A percentile compares a stretch with the other conserved stretches of the same genome.
Conservation (phyloP, 2,888 invertebrate genomes). For the Mactromeris polynyma region DNA sequence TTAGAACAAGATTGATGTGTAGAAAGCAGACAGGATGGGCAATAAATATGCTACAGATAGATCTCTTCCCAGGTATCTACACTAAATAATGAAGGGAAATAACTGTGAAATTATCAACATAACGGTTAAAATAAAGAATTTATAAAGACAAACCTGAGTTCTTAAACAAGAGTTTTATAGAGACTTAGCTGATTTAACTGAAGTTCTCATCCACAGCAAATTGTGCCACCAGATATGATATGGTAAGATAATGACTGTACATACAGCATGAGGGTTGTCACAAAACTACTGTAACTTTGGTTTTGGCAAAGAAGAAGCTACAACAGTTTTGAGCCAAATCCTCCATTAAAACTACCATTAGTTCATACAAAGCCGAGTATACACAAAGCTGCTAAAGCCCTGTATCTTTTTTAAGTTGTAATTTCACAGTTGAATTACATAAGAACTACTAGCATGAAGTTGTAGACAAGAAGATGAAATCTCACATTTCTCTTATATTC, state of each 20-base stretch:
- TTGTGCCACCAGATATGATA: too few relatives aligned
- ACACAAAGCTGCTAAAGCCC: background rate
- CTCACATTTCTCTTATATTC: conserved; percentile 86
- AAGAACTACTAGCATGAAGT: conserved; percentile 13
- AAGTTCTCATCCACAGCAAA: too few relatives aligned
- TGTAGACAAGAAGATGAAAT: conserved; percentile 33
- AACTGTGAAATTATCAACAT: conserved; percentile 21
- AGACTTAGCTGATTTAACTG: too few relatives aligned
- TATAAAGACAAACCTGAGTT: too few relatives aligned
- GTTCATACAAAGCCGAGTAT: background rate
- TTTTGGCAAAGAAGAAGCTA: too few relatives aligned
- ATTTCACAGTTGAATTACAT: conserved; percentile 30
- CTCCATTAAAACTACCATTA: too few relatives aligned
- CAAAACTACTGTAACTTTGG: too few relatives aligned
- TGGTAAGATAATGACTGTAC: too few relatives aligned
- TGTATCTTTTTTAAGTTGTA: background rate
- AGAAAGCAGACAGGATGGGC: background rate
- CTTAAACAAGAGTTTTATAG: too few relatives aligned
- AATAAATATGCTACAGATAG: background rate
- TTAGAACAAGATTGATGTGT: background rate
- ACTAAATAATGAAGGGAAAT: background rate
- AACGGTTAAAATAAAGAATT: background rate
- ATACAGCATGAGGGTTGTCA: too few relatives aligned
- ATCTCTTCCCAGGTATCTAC: background rate
- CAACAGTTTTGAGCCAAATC: too few relatives aligned